phyloP scores from a whole-genome alignment of 2,113 vertebrate genomes.

The Cryptomyrus ogoouensis region DNA sequence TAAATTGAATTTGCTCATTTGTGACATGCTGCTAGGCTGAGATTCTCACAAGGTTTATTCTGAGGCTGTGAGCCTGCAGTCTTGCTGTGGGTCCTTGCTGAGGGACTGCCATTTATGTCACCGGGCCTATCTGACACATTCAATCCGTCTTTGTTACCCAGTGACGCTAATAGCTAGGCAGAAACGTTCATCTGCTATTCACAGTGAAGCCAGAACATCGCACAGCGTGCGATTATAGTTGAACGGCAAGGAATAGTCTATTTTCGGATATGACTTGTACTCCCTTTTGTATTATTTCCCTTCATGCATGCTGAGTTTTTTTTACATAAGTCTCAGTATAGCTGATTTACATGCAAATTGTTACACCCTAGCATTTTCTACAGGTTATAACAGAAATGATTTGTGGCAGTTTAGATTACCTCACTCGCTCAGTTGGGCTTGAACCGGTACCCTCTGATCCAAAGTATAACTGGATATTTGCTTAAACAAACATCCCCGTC shows the following conservation, averaged over 20 bases:
- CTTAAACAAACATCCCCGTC: background rate
- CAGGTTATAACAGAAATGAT: background rate
- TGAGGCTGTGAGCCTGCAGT: background rate
- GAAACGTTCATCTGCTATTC: background rate
- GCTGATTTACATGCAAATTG: background rate
- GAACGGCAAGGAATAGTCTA: background rate
- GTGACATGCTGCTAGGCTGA: background rate
- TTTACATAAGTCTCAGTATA: background rate
- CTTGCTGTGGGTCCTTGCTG: background rate
- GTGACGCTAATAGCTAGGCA: background rate
- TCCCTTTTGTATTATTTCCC: background rate
- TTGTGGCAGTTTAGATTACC: background rate
- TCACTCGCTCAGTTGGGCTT: background rate
- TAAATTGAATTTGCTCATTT: conserved; percentile 27
- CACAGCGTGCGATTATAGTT: background rate
- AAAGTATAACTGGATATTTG: background rate
- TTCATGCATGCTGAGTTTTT: background rate
- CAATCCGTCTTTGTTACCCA: background rate
- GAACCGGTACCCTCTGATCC: background rate
- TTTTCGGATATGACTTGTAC: background rate
- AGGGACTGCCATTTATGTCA: background rate
- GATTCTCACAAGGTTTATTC: background rate
- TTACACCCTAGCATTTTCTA: background rate
- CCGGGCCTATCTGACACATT: background rate
- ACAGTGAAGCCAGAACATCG: background rate